Evolutionary conservation across 2,888 invertebrate species (phyloP), one percentile per base, ranked within the genome.

Genomic region (Conus canariensis): DNA sequence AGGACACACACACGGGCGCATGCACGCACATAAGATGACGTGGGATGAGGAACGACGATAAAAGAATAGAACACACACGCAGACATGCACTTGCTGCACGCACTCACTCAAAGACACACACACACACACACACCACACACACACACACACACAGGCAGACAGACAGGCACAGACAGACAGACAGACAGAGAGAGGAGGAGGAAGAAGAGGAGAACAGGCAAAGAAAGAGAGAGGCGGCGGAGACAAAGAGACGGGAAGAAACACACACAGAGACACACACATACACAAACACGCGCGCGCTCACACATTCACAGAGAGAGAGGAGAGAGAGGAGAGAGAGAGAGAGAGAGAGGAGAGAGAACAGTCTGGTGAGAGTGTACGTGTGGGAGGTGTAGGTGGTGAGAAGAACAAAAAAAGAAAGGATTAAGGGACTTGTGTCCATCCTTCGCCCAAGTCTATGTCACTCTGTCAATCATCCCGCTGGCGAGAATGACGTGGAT

Each of bases 91-190:
- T 6, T 19, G n/a, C 74, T 14, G 25, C 56, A 19, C 82, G n/a
- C 82, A 82, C 82, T 56, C 82, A 56, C 56, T 56, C 82, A 82
- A 45, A 82, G 56, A 82, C 56, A 82, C 82, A 82, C 82, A 82
- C 82, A 82, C 82, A 82, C 56, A 70, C 22, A 70, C 22, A 70
- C 22, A 70, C 22, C 22, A 70, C 22, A 70, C 22, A 70, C 22
- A 70, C 22, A 70, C 22, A 70, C 22, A 70, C 22, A 70, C 7
- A 70, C 22, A 70, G 6, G 1, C 19, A 70, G 2, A 22, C 19
- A 70, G 1, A 70, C 19, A 70, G n/a, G 19, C 1, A 70, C 1
- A 70, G 70, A n/a, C 6, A 70, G 70, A 70, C 2, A 70, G 70
- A 70, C 2, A 70, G 70, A n/a, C 6, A 70, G n/a, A 70, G 70